phyloP scores from a whole-genome alignment of 2,113 vertebrate species.

The Notothenia coriiceps region DNA sequence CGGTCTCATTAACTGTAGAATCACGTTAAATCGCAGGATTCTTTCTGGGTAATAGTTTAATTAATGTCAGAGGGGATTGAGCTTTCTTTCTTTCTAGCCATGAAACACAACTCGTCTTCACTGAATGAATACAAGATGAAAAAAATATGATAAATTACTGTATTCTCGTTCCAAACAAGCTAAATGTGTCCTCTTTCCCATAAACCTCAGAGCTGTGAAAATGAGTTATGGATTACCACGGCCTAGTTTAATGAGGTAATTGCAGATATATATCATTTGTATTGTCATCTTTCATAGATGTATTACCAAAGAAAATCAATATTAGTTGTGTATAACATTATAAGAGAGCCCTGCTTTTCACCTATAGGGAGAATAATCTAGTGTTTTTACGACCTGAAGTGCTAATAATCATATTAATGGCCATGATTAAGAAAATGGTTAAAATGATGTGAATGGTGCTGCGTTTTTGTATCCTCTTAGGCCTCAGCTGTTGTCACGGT shows the following conservation, averaged over 20 bases:
- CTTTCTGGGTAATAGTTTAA: slow-evolving; percentile 63
- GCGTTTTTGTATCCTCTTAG: not conserved
- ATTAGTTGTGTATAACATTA: slow-evolving; percentile 22
- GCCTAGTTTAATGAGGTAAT: slow-evolving; percentile 73
- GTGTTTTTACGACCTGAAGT: slow-evolving; percentile 20
- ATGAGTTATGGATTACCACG: slow-evolving; percentile 72
- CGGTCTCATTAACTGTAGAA: slow-evolving; percentile 76
- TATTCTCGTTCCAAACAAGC: slow-evolving; percentile 62
- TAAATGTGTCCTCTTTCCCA: slow-evolving; percentile 53
- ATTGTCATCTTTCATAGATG: slow-evolving; percentile 46
- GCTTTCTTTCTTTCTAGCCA: slow-evolving; percentile 38
- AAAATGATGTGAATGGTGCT: not conserved
- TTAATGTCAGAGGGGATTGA: slow-evolving; percentile 48
- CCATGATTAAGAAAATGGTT: not conserved
- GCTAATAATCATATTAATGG: slow-evolving; percentile 10
- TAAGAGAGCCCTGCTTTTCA: slow-evolving; percentile 16
- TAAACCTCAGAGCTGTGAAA: slow-evolving; percentile 44
- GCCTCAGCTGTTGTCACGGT: not conserved
- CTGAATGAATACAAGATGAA: slow-evolving; percentile 41
- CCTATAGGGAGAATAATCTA: not conserved
- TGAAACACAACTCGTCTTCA: slow-evolving; percentile 12
- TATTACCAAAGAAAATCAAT: slow-evolving; percentile 22
- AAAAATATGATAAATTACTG: slow-evolving; percentile 58
- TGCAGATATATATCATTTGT: slow-evolving; percentile 58
- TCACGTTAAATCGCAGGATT: slow-evolving; percentile 59